A percentile compares a stretch with the other conserved stretches of the same genome.
These are phyloP conservation scores for Thymelicus acteon DNA, from an alignment of 2,888 invertebrate species.

Conservation along the genomic window DNA sequence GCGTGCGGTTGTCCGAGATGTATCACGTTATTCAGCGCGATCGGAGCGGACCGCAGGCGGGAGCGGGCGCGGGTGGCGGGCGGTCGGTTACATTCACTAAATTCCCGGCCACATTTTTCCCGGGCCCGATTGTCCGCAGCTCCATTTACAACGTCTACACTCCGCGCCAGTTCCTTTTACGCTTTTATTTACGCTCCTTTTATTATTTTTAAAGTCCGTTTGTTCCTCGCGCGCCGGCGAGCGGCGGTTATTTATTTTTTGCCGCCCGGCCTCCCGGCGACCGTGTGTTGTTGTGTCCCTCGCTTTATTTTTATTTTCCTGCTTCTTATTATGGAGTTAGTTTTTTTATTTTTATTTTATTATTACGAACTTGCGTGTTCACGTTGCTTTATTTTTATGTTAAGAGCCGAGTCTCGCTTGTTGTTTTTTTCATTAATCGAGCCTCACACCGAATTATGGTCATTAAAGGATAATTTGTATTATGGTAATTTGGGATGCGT, in stretches of 20 bases:
- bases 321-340: constrained; percentile 84
- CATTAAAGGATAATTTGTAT: constrained; percentile 85
- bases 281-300: constrained; percentile 84
- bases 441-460: constrained; percentile 83
- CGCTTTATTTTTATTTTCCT: constrained; percentile 83
- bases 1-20: constrained; percentile 62
- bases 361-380: constrained; percentile 82
- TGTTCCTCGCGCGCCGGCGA: constrained; percentile 82
- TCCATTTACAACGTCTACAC: constrained; percentile 84
- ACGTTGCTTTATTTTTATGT: constrained; percentile 82
- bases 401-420: constrained; percentile 76
- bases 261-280: constrained; percentile 82
- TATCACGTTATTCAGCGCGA: constrained; percentile 75
- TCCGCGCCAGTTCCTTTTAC: constrained; percentile 83
- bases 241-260: constrained; percentile 82
- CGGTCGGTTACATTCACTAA: constrained; percentile 75
- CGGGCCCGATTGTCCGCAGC: constrained; percentile 81
- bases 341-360: constrained; percentile 75
- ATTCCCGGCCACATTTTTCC: constrained; percentile 81
- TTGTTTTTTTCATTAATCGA: constrained; percentile 76
- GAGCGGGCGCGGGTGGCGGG: constrained; percentile 54
- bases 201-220: constrained; percentile 84
- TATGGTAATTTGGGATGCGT: constrained; percentile 83
- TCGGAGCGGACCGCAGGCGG: constrained; percentile 63
- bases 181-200: constrained; percentile 85